phyloP scores from a whole-genome alignment of 2,888 invertebrate species.

The Hirtodrosophila histrioides region DNA sequence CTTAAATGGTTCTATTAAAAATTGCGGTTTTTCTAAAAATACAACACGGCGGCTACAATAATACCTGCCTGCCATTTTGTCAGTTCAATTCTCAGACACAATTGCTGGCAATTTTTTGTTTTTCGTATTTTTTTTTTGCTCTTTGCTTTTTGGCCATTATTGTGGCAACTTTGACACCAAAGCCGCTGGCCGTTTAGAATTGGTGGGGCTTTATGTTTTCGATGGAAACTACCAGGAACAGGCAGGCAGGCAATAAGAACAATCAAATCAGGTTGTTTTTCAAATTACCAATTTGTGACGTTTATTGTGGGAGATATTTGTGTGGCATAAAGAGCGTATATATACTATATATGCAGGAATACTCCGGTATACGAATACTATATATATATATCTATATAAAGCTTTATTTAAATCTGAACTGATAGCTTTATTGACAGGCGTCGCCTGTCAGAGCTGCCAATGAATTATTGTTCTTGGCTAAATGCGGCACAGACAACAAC shows the following conservation, averaged over 20 bases:
- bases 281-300: slow-evolving; percentile 74
- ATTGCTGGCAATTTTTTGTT: slow-evolving; percentile 33
- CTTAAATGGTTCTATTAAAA: slow-evolving; percentile 69
- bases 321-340: slow-evolving; percentile 14
- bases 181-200: slow-evolving; percentile 55
- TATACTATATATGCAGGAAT: slow-evolving; percentile 1
- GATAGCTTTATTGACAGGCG: slow-evolving; percentile 72
- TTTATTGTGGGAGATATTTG: slow-evolving; percentile 62
- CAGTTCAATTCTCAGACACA: slow-evolving; percentile 35
- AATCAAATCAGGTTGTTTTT: slow-evolving; percentile 52
- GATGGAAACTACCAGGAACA: slow-evolving; percentile 36
- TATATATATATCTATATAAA: slow-evolving; percentile 12
- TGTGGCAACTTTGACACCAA: slow-evolving; percentile 66
- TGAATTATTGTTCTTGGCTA: slow-evolving; percentile 67
- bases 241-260: slow-evolving; percentile 36
- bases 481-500: slow-evolving; percentile 34
- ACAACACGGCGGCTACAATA: slow-evolving; percentile 36
- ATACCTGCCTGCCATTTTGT: slow-evolving; percentile 47
- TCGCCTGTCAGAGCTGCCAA: slow-evolving; percentile 66
- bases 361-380: slow-evolving; percentile 4
- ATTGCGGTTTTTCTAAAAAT: slow-evolving; percentile 72
- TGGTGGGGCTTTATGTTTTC: slow-evolving; percentile 20
- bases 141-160: slow-evolving; percentile 37
- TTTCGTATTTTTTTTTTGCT: slow-evolving; percentile 18
- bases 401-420: slow-evolving; percentile 52